Percentiles rank a stretch among this genome's conserved stretches.
These are phyloP conservation scores for Leucoraja erinaceus DNA, from an alignment of 2,113 vertebrate species.

Conservation along the genomic window DNA sequence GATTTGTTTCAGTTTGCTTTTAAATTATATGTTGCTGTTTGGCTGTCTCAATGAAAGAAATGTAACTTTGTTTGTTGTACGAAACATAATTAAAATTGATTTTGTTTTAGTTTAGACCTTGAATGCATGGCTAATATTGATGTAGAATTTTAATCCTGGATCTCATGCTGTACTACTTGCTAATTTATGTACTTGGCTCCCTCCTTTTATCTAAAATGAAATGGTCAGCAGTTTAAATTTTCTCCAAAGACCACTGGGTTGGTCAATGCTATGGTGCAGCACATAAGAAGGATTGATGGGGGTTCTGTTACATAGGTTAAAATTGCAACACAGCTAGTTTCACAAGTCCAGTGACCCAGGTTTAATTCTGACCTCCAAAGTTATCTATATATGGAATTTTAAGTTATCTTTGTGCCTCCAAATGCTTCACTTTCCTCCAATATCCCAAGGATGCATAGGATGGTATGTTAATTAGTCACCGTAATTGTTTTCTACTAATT, in stretches of 20 bases:
- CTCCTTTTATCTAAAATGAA: not conserved
- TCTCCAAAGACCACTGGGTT: not conserved
- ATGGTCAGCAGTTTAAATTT: not conserved
- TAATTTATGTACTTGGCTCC: not conserved
- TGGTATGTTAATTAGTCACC: too few relatives aligned
- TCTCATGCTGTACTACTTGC: not conserved
- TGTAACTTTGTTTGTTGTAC: not conserved
- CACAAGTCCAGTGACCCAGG: too few relatives aligned
- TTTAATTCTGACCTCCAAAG: too few relatives aligned
- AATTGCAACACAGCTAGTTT: not conserved
- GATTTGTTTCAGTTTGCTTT: slow-evolving; percentile 5
- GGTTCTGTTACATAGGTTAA: not conserved
- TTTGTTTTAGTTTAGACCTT: not conserved
- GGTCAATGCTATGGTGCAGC: not conserved
- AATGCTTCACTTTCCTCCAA: too few relatives aligned
- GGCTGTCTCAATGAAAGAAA: not conserved
- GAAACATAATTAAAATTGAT: not conserved
- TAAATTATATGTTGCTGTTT: not conserved
- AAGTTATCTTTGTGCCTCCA: too few relatives aligned
- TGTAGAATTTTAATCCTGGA: not conserved
- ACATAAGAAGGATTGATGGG: not conserved
- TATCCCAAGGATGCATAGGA: too few relatives aligned
- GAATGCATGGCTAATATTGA: not conserved
- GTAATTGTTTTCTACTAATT: too few relatives aligned
- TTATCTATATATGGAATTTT: too few relatives aligned